Percentiles rank a stretch among this genome's conserved stretches.
Conservation (phyloP, 2,113 vertebrate species). For the Grammomys dolichurus region DNA sequence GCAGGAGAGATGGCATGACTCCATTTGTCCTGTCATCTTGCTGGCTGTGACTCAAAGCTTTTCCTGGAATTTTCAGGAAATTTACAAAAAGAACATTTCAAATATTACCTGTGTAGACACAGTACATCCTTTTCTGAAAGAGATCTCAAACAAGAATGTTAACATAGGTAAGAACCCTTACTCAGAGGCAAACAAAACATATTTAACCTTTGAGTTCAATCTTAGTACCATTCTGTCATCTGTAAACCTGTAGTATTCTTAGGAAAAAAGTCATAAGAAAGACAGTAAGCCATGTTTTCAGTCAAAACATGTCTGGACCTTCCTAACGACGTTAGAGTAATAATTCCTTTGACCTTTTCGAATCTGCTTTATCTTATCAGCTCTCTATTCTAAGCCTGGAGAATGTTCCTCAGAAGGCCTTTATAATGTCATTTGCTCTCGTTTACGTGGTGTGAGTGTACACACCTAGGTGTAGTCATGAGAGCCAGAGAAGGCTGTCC, state of each 20-base stretch:
- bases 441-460: background rate
- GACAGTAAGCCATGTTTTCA: background rate
- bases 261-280: background rate
- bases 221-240: background rate
- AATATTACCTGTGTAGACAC: background rate
- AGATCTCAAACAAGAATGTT: background rate
- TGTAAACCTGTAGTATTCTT: background rate
- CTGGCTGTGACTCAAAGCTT: background rate
- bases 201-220: background rate
- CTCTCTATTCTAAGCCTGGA: background rate
- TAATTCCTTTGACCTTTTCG: background rate
- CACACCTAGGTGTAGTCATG: background rate
- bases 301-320: background rate
- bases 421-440: background rate
- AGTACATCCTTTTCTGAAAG: background rate
- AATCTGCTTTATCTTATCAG: background rate
- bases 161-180: background rate
- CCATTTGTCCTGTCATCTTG: too few species aligned
- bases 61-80: background rate
- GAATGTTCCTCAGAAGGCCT: background rate
- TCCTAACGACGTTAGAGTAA: background rate
- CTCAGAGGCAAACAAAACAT: background rate
- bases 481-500: background rate
- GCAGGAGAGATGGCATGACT: too few species aligned
- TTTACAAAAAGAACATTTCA: background rate